These are phyloP conservation scores for human DNA, from an alignment of 2,113 vertebrate species.

Conservation along the genomic window GRCh38 chr1:173662501-173663000, in stretches of 20 bases:
- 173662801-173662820: background rate
- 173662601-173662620: background rate
- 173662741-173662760: background rate
- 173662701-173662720: background rate
- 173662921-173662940: background rate
- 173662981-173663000: background rate
- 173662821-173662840: too few relatives aligned
- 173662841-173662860: background rate
- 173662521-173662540: background rate
- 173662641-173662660: background rate
- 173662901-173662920: background rate
- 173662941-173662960: background rate
- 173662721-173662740: background rate
- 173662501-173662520: slow-evolving; percentile 9
- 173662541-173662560: background rate
- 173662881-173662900: background rate
- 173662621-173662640: background rate
- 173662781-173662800: background rate
- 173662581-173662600: background rate
- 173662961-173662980: background rate
- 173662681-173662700: background rate
- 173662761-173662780: background rate
- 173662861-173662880: background rate
- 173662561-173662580: background rate
- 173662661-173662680: background rate